Evolutionary conservation across 92 coral and sea anemone genomes (phyloP).

Genomic region (Phenganax stokvisi): DNA sequence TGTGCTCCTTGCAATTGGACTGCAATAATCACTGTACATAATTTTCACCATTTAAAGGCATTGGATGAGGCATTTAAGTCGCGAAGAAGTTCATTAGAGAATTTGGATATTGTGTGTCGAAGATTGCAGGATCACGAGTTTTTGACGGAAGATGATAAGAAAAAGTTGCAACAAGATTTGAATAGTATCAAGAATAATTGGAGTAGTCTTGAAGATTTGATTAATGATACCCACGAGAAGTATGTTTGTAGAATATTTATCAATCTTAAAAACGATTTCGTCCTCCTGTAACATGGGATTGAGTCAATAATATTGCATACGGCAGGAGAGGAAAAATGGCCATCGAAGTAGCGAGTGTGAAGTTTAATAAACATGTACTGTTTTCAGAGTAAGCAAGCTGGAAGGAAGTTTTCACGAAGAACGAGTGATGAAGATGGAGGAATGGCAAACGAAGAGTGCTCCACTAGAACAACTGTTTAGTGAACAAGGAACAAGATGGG

Average conservation of each 20-base stretch:
- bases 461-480: conserved; percentile 35
- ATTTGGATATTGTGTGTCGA: conserved; percentile 20
- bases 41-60: background rate
- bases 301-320: background rate
- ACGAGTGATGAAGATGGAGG: conserved; percentile 21
- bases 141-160: conserved; percentile 35
- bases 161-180: conserved; percentile 29
- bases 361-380: background rate
- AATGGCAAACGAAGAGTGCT: conserved; percentile 37
- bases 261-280: background rate
- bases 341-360: background rate
- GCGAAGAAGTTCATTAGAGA: background rate
- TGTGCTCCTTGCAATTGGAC: background rate
- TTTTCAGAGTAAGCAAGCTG: conserved; percentile 26
- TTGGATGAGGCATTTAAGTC: conserved; percentile 2
- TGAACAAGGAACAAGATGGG: conserved; percentile 41
- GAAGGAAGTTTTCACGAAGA: conserved; percentile 29
- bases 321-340: background rate
- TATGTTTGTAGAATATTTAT: background rate
- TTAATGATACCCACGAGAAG: conserved; percentile 18
- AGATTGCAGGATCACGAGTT: conserved; percentile 16
- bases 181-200: conserved; percentile 27
- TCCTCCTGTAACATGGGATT: too few species aligned
- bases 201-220: conserved; percentile 17
- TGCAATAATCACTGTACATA: background rate